Percentiles rank a stretch among this genome's conserved stretches.
These are phyloP conservation scores for Archegozetes longisetosus DNA, from an alignment of 1,140 invertebrate genomes.

Conservation along the genomic window DNA sequence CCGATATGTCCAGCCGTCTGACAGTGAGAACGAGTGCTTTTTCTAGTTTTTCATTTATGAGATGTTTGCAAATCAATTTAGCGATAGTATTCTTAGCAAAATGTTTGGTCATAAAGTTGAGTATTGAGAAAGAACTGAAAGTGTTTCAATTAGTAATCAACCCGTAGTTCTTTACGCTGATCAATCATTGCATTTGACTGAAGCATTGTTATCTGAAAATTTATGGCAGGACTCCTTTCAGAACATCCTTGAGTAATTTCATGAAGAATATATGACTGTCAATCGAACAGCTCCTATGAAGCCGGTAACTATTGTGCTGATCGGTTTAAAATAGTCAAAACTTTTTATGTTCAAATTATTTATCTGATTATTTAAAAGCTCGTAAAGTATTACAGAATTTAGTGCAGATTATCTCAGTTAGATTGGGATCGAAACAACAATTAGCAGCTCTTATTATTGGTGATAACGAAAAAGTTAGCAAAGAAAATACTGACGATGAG, in stretches of 20 bases:
- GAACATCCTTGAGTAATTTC: not conserved
- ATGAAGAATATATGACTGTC: not conserved
- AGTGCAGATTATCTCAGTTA: no score
- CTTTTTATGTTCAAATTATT: no score
- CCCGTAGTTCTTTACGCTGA: conserved; percentile 4
- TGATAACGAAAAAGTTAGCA: no score
- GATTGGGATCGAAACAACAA: no score
- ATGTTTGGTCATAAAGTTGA: conserved; percentile 31
- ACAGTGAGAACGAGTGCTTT: conserved; percentile 33
- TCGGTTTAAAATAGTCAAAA: not conserved
- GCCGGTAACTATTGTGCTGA: not conserved
- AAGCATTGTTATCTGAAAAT: conserved; percentile 21
- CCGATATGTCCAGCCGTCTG: conserved; percentile 57
- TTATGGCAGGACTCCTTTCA: conserved; percentile 28
- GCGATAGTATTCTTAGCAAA: conserved; percentile 26
- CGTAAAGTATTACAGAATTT: no score
- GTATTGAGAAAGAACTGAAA: conserved; percentile 1
- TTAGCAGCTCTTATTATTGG: no score
- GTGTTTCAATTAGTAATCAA: not conserved
- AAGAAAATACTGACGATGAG: no score
- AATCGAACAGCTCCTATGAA: not conserved
- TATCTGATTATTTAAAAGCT: no score
- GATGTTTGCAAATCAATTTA: conserved; percentile 25
- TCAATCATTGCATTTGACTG: not conserved
- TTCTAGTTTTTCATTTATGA: conserved; percentile 25